Base-by-base conservation (phyloP, 2,888 invertebrate genomes). In the Cryptus viduatorius region DNA sequence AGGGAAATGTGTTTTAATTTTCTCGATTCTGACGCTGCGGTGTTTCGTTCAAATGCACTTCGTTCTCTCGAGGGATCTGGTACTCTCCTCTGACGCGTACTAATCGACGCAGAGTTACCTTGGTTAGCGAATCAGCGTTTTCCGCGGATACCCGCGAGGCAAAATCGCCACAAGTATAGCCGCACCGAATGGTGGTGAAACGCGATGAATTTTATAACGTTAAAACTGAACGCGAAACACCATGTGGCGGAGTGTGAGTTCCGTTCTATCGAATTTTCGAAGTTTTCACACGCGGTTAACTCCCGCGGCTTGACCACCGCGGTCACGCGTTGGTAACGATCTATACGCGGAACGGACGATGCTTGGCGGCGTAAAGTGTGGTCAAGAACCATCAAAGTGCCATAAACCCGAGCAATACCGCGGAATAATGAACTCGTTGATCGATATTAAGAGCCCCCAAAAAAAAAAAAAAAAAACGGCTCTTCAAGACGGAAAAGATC, bases 211-310 rank as follows among this genome's bases (percentile, higher is more conserved):
- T 78, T 78, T 69, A 69, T 78, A 16, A 68, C 68, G 59, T 78
- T 78, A 68, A 46, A 68, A 78, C 77, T 46, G 48, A 46, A 53
- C 77, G 46, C 68, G 68, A 69, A 69, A 14, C 14, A 56, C 37
- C 37, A 37, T 59, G 75, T 37, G 80, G 75, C 37, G 48, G 44
- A 4, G 48, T 7, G n/a, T 19, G 10, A n/a, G 61, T 29, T 61
- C 48, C 50, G 75, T 75, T 75, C 80, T 48, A 75, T 80, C 80
- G 75, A 80, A 80, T 80, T 80, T 75, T 73, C 68, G 75, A 80
- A 80, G 80, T 80, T 80, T 80, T 80, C 56, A 73, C 68, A 65
- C 67, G 73, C 65, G 61, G 80, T 80, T 80, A 56, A 16, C 48
- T 75, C 44, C 16, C 53, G 75, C 50, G 61, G 68, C 69, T 61